Conservation (phyloP, 2,888 invertebrate genomes). For the Mesorhabditis sp. region DNA sequence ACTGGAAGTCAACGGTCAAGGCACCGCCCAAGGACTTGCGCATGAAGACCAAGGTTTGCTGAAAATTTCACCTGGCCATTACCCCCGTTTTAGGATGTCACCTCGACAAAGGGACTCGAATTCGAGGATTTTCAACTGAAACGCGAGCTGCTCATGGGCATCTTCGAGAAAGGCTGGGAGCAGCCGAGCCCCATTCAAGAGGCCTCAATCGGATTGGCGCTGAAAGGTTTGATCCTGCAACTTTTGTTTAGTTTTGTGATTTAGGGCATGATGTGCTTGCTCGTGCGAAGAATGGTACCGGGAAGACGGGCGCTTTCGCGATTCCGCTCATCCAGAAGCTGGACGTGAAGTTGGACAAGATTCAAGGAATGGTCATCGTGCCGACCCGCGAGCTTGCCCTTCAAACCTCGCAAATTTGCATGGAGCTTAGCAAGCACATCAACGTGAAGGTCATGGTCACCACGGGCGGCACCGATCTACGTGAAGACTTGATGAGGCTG, state of each 20-base stretch:
- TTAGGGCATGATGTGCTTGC: constrained; percentile 79
- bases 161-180: constrained; percentile 96
- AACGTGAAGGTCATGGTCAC: constrained; percentile 93
- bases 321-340: constrained; percentile 93
- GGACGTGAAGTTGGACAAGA: constrained; percentile 75
- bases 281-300: constrained; percentile 96
- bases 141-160: constrained; percentile 95
- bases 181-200: constrained; percentile 99
- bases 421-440: constrained; percentile 94
- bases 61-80: neutral
- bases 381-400: constrained; percentile 96
- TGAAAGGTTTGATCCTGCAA: constrained; percentile 73
- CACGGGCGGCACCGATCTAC: constrained; percentile 86
- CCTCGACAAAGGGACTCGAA: constrained; percentile 95
- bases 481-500: constrained; percentile 98
- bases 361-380: constrained; percentile 91
- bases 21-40: constrained; percentile 93
- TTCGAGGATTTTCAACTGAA: constrained; percentile 98
- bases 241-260: constrained; percentile 7
- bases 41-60: constrained; percentile 81
- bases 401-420: constrained; percentile 98
- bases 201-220: constrained; percentile 94
- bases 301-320: constrained; percentile 99
- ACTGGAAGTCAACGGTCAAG: constrained; percentile 91
- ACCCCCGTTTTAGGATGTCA: constrained; percentile 81